Conservation (phyloP, 2,888 invertebrate species). For the Leucoma salicis region DNA sequence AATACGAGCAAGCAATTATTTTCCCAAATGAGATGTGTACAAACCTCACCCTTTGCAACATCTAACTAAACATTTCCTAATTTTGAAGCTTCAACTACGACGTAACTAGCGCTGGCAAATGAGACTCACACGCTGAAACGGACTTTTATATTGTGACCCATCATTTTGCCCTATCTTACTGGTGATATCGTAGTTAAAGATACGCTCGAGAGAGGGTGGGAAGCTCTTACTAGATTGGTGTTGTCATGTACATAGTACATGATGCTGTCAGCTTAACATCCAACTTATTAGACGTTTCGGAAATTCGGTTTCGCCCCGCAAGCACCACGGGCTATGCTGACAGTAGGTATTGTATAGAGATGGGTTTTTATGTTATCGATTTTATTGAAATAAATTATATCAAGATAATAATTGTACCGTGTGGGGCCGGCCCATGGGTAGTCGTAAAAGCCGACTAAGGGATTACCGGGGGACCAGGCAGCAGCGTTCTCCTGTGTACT, state of each 20-base stretch:
- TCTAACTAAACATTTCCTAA: conserved; percentile 70
- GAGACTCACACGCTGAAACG: conserved; percentile 56
- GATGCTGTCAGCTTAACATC: conserved; percentile 74
- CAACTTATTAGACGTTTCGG: conserved; percentile 82
- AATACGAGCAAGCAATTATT: conserved; percentile 31
- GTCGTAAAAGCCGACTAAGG: too few species aligned
- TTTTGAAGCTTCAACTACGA: conserved; percentile 58
- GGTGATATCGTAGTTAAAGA: conserved; percentile 33
- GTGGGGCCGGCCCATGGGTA: too few species aligned
- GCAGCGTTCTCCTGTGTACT: too few species aligned
- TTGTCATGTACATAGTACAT: conserved; percentile 68
- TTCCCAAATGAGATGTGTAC: conserved; percentile 33
- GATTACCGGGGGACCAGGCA: too few species aligned
- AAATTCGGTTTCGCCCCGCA: conserved; percentile 78
- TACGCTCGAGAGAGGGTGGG: conserved; percentile 28
- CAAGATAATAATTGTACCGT: too few species aligned
- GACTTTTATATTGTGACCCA: conserved; percentile 48
- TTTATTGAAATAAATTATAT: too few species aligned
- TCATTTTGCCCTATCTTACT: conserved; percentile 30
- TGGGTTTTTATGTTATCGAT: conserved; percentile 35
- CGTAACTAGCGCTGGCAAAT: conserved; percentile 67
- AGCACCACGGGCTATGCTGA: conserved; percentile 62
- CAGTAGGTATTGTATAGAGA: conserved; percentile 41
- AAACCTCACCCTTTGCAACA: conserved; percentile 38
- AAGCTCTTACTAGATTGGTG: conserved; percentile 49